Evolutionary conservation across 2,888 invertebrate genomes (phyloP).

Genomic region (Steromphala cineraria): DNA sequence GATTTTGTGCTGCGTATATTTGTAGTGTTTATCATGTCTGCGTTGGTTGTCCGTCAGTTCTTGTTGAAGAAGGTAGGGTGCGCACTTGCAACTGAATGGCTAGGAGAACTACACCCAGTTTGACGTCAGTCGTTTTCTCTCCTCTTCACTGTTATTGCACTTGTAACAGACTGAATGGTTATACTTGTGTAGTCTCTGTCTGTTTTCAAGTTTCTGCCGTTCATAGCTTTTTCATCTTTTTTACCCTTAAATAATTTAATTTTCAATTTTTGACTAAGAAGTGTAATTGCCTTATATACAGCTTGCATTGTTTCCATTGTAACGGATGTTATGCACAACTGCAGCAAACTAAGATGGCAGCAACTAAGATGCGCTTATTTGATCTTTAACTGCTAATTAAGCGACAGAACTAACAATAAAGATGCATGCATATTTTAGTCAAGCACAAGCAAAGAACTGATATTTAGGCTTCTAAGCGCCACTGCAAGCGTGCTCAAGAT

Average conservation of each 20-base stretch:
- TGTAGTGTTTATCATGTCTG: conserved; percentile 10
- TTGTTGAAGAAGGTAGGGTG: background rate
- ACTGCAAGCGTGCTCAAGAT: conserved; percentile 21
- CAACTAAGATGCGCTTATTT: background rate
- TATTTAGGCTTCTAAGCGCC: conserved; percentile 2
- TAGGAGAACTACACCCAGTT: conserved; percentile 1
- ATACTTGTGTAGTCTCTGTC: background rate
- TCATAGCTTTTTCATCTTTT: conserved; percentile 2
- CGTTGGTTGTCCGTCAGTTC: background rate
- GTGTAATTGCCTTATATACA: background rate
- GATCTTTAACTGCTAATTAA: background rate
- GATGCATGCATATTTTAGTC: background rate
- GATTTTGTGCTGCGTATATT: conserved; percentile 10
- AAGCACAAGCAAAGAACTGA: background rate
- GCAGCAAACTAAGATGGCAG: background rate
- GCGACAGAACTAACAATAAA: background rate
- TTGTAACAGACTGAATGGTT: background rate
- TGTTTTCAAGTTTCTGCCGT: conserved; percentile 3
- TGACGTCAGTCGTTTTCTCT: background rate
- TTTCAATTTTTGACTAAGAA: background rate
- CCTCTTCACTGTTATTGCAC: background rate
- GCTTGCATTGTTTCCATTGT: background rate
- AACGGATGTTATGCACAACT: background rate
- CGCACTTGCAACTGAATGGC: conserved; percentile 16
- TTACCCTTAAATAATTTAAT: background rate